Base-by-base conservation (phyloP, 2,797 vertebrate species). In the Nothura maculosa region DNA sequence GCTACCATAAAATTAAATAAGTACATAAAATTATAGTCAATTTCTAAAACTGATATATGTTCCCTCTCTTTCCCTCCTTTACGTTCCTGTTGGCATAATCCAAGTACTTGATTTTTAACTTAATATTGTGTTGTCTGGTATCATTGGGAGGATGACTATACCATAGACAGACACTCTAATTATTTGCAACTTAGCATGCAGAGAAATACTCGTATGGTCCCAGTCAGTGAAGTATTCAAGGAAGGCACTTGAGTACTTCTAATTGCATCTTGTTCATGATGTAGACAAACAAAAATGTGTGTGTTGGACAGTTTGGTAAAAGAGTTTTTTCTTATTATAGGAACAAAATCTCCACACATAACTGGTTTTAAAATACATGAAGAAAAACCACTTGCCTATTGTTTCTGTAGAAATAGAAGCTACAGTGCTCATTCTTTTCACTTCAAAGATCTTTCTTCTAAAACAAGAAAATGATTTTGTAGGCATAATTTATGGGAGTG, bases 71-170 rank as follows among this genome's bases (percentile, higher is more conserved):
- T 17, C 36, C 16, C 10, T 62, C 16, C 25, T 27, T 19, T 57
- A 52, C 34, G 24, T 72, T 72, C 12, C 16, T 55, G 2, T 40
- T 64, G 15, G 34, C 13, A 10, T 30, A 12, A 78, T 70, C 27
- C 28, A 58, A 52, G 30, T 48, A 10, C 4, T 1, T 61, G 7
- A 52, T 66, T 81, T 87, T 20, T 61, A 4, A 55, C 30, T 25
- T 12, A 60, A 2, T 66, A 34, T 61, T 78, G 68, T 5, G 18
- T 89, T 66, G 16, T 14, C 25, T 75, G 1, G 22, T 48, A n/a
- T 69, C 22, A 18, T 5, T 32, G 40, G 38, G 36, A 16, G 81
- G 61, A 13, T 0, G 0, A 24, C 4, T 47, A 6, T 64, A 36
- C 20, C n/a, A 55, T 30, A n/a, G 30, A 30, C 54, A 45, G 19